Conservation (phyloP, 2,113 vertebrate species). For the Callipepla squamata region DNA sequence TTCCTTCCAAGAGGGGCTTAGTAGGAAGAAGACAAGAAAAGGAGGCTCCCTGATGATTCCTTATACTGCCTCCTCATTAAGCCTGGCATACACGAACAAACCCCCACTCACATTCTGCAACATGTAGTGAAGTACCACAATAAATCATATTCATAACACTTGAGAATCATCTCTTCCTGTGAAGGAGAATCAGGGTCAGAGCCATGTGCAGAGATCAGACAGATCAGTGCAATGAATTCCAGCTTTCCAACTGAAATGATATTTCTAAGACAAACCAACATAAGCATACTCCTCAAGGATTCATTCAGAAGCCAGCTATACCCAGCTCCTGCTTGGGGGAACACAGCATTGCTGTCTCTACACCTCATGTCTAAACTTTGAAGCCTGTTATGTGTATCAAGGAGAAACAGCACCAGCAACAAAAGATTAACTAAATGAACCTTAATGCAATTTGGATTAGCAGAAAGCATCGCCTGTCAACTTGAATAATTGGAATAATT, state of each 20-base stretch:
- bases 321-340: background rate
- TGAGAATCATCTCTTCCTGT: background rate
- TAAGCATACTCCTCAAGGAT: background rate
- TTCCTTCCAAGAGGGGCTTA: background rate
- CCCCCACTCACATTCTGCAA: background rate
- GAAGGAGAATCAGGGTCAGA: background rate
- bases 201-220: background rate
- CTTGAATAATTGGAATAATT: background rate
- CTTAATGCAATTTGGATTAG: background rate
- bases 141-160: background rate
- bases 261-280: background rate
- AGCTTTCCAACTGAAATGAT: background rate
- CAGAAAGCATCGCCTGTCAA: background rate
- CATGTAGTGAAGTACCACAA: background rate
- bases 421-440: background rate
- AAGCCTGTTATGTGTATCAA: background rate
- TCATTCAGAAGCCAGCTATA: background rate
- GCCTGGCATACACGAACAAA: background rate
- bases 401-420: background rate
- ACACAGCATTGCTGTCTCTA: background rate
- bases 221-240: accelerated
- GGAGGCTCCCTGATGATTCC: background rate
- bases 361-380: background rate
- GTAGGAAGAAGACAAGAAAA: background rate
- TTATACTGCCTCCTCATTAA: background rate